Conservation (phyloP, 2,888 invertebrate genomes). For the Diloba caeruleocephala region DNA sequence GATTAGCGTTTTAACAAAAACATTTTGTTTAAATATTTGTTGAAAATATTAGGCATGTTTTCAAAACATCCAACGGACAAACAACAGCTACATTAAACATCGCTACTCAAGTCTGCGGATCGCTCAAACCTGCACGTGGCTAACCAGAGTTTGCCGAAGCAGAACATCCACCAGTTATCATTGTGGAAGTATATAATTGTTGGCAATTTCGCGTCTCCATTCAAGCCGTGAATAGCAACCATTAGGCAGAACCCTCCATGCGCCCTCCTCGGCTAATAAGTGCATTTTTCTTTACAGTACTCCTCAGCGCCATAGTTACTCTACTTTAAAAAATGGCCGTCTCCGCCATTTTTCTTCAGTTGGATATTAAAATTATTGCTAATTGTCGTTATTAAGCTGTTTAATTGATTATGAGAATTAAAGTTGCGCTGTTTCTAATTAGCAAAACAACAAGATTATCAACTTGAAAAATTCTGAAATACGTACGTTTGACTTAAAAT, state of each 20-base stretch:
- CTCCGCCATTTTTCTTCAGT: constrained; percentile 60
- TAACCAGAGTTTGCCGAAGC: constrained; percentile 70
- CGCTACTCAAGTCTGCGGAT: constrained; percentile 34
- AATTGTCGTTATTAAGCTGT: constrained; percentile 75
- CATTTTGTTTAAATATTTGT: no score
- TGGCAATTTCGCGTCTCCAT: constrained; percentile 87
- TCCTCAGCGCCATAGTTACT: constrained; percentile 84
- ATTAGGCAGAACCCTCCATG: constrained; percentile 84
- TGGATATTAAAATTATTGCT: constrained; percentile 69
- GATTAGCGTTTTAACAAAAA: no score
- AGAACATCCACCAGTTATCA: constrained; percentile 85
- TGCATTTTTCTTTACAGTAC: constrained; percentile 86
- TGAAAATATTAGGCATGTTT: not conserved
- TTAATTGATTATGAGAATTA: constrained; percentile 61
- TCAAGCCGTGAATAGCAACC: constrained; percentile 86
- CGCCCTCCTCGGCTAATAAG: constrained; percentile 87
- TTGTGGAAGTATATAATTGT: constrained; percentile 88
- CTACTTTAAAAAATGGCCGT: constrained; percentile 71
- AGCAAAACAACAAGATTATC: constrained; percentile 10
- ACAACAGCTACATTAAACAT: constrained; percentile 14
- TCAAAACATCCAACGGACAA: not conserved
- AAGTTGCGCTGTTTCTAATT: constrained; percentile 25
- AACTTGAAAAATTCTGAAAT: constrained; percentile 2
- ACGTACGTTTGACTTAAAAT: not conserved
- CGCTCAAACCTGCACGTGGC: constrained; percentile 54